Evolutionary conservation across 2,888 invertebrate genomes (phyloP).

Genomic region (Dendrolimus houi): DNA sequence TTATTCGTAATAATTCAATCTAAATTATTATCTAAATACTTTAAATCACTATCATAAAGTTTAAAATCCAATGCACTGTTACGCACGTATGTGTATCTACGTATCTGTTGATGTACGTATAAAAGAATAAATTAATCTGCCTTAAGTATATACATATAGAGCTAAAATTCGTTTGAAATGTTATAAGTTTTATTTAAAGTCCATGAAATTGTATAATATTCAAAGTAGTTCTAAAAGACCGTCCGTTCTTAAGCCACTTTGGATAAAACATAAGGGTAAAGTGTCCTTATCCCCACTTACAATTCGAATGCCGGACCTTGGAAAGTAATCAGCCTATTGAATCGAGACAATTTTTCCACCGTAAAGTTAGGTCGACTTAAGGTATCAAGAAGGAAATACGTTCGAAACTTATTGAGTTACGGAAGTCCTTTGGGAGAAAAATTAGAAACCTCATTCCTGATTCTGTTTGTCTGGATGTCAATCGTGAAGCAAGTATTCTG

Average conservation of each 20-base stretch:
- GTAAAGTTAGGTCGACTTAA: slow-evolving; percentile 20
- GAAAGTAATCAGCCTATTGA: slow-evolving; percentile 26
- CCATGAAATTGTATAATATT: background rate
- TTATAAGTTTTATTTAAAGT: background rate
- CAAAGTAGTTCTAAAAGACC: background rate
- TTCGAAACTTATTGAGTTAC: slow-evolving; percentile 30
- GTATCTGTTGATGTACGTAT: no score
- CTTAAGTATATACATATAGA: no score
- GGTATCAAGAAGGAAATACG: slow-evolving; percentile 16
- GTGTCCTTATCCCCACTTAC: background rate
- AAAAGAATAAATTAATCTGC: no score
- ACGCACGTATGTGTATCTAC: no score
- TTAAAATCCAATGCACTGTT: no score
- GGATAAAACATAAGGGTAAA: background rate
- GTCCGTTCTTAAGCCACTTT: background rate
- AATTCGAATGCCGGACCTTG: slow-evolving; percentile 10
- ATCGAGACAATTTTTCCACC: slow-evolving; percentile 24
- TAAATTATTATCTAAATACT: no score
- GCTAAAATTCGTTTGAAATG: no score
- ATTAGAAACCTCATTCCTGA: slow-evolving; percentile 29
- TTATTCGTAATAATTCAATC: no score
- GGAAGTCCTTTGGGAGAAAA: slow-evolving; percentile 28
- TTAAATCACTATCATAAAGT: no score
- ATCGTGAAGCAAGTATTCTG: no score
- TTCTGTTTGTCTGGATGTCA: slow-evolving; percentile 20